A percentile compares a stretch with the other conserved stretches of the same genome.
Conservation (phyloP, 2,113 vertebrate genomes). For the Chloropsis hardwickii region DNA sequence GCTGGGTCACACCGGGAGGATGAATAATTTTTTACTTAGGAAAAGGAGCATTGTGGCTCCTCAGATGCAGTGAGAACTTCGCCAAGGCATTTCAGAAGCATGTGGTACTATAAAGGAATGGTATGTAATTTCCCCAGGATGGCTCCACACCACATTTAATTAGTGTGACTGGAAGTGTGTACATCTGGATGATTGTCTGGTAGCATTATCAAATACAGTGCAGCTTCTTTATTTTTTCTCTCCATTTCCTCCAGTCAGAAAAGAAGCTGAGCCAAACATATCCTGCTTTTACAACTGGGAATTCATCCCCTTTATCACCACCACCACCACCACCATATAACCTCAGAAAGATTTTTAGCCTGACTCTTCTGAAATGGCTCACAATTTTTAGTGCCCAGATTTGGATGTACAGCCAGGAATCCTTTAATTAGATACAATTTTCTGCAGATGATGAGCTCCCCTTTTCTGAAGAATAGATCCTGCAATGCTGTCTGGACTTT, state of each 20-base stretch:
- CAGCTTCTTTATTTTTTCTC: neutral
- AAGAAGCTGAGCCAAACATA: neutral
- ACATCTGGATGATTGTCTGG: conserved; percentile 19
- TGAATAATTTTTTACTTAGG: neutral
- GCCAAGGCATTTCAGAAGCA: neutral
- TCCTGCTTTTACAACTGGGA: neutral
- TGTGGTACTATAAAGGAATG: neutral
- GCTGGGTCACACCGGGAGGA: neutral
- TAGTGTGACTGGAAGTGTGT: neutral
- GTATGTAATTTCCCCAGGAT: conserved; percentile 20
- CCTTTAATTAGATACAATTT: neutral
- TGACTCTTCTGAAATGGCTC: neutral
- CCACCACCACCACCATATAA: neutral
- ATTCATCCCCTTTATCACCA: neutral
- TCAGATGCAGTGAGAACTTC: neutral
- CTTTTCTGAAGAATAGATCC: neutral
- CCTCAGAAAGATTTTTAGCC: neutral
- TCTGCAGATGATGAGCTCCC: neutral
- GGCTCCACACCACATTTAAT: conserved; percentile 31
- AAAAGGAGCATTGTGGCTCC: neutral
- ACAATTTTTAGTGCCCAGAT: neutral
- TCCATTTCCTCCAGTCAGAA: neutral
- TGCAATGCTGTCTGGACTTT: neutral
- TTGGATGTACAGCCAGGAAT: neutral
- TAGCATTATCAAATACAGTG: conserved; percentile 20